Percentiles rank a stretch among this genome's conserved stretches.
Evolutionary conservation across 2,797 vertebrate genomes (phyloP).

Genomic region (Caiman crocodilus): DNA sequence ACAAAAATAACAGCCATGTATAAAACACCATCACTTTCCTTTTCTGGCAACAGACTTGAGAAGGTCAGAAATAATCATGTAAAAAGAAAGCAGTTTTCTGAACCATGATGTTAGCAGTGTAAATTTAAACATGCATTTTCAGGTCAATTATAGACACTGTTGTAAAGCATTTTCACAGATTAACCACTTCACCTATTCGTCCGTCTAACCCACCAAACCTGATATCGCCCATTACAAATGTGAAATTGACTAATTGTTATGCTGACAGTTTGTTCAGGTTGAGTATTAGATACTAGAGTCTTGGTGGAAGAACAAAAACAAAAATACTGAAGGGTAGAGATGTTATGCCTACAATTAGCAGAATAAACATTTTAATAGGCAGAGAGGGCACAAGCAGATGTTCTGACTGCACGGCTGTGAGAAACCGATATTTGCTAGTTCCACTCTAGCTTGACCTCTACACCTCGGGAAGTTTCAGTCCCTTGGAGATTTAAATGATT

Average conservation of each 20-base stretch:
- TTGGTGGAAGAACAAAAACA: conserved; percentile 63
- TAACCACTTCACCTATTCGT: background rate
- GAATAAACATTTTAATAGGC: conserved; percentile 78
- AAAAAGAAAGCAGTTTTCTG: background rate
- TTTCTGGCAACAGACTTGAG: background rate
- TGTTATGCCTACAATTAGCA: conserved; percentile 76
- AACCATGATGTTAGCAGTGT: background rate
- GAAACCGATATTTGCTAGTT: conserved; percentile 74
- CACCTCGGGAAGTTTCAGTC: conserved; percentile 71
- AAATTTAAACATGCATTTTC: background rate
- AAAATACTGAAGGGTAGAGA: conserved; percentile 56
- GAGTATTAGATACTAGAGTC: conserved; percentile 56
- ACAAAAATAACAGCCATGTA: background rate
- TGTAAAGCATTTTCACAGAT: background rate
- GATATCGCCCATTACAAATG: conserved; percentile 18
- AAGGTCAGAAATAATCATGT: background rate
- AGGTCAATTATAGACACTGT: background rate
- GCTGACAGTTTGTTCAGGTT: conserved; percentile 60
- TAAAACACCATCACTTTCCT: background rate
- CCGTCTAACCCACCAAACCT: background rate
- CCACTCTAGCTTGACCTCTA: conserved; percentile 76
- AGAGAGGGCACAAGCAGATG: conserved; percentile 79
- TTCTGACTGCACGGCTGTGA: conserved; percentile 74
- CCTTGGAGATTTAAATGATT: conserved; percentile 74
- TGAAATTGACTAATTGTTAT: conserved; percentile 39